These are phyloP conservation scores for Spialia ferax DNA, from an alignment of 2,888 invertebrate species.

Conservation along the genomic window DNA sequence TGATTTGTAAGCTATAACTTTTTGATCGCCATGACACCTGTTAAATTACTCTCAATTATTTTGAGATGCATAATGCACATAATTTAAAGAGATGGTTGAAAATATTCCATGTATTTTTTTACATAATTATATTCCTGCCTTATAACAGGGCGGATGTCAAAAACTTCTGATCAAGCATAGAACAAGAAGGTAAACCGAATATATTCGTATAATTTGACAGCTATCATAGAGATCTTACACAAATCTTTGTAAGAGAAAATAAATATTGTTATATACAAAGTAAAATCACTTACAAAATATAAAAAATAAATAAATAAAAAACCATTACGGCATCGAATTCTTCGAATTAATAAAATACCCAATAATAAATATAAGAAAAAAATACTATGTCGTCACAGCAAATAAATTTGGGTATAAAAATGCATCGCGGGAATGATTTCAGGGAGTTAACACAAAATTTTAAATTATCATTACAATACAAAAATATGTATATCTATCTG, in stretches of 20 bases:
- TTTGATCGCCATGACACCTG: constrained; percentile 36
- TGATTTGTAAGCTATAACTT: constrained; percentile 40
- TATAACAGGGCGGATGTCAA: too few species aligned
- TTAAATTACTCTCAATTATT: constrained; percentile 20
- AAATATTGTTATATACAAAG: too few species aligned
- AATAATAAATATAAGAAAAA: constrained; percentile 5
- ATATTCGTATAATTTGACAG: constrained; percentile 49
- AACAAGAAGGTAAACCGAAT: too few species aligned
- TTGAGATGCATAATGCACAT: background rate
- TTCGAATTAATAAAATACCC: background rate
- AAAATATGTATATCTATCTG: too few species aligned
- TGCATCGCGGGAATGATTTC: too few species aligned
- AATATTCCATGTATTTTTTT: background rate
- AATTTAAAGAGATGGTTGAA: background rate
- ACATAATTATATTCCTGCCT: background rate
- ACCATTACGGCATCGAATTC: background rate
- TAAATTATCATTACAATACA: too few species aligned
- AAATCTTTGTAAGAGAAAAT: background rate
- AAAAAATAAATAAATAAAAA: too few species aligned
- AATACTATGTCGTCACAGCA: background rate
- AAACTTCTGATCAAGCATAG: background rate
- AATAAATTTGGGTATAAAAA: too few species aligned
- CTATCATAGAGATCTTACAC: constrained; percentile 31
- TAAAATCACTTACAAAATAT: constrained; percentile 1
- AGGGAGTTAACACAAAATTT: too few species aligned